Percentiles rank a stretch among this genome's conserved stretches.
Conservation (phyloP, 2,113 vertebrate genomes). For the Calonectris borealis region DNA sequence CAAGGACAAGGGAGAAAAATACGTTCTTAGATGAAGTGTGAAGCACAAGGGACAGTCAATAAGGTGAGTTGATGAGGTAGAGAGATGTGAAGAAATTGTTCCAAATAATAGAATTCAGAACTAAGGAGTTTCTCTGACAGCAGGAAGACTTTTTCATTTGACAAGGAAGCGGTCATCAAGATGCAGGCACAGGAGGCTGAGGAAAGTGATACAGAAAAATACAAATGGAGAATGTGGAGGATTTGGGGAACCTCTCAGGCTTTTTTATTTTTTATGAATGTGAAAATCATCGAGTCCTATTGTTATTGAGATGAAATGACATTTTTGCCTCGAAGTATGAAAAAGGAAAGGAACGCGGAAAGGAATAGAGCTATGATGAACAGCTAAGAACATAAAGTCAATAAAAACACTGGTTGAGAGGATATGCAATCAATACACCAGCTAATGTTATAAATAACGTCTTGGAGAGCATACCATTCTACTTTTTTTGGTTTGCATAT, state of each 20-base stretch:
- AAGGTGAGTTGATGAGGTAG: not conserved
- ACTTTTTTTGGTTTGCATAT: not conserved
- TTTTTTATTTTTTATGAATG: not conserved
- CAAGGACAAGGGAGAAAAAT: not conserved
- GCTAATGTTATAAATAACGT: not conserved
- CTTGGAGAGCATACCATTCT: not conserved
- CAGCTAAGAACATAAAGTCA: not conserved
- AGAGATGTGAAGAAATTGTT: not conserved
- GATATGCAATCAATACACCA: not conserved
- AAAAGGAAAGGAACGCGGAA: not conserved
- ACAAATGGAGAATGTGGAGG: rapidly evolving
- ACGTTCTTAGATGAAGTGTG: not conserved
- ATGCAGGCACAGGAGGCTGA: not conserved
- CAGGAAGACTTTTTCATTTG: constrained; percentile 1
- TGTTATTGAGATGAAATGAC: not conserved
- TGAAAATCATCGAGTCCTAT: not conserved
- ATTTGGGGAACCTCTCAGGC: not conserved
- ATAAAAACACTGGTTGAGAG: not conserved
- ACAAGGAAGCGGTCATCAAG: not conserved
- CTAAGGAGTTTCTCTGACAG: not conserved
- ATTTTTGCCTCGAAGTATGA: not conserved
- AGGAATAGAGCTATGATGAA: not conserved
- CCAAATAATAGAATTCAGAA: not conserved
- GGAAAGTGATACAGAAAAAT: not conserved
- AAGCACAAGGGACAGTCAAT: not conserved